Evolutionary conservation across 2,113 vertebrate genomes (phyloP).

Genomic region (Sphyrna mokarran): DNA sequence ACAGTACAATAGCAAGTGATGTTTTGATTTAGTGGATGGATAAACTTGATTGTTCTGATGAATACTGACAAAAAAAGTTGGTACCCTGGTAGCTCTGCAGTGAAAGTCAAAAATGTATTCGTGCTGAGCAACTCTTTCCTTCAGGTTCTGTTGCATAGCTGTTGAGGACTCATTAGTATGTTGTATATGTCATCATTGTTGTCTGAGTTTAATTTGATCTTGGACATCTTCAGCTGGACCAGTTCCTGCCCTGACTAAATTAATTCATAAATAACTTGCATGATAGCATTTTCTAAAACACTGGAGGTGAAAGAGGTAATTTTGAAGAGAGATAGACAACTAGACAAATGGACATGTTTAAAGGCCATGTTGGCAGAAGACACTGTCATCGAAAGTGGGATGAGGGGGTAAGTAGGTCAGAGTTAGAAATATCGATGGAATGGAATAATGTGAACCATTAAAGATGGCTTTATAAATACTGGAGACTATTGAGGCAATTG

Average conservation of each 20-base stretch:
- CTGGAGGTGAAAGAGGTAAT: background rate
- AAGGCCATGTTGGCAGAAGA: background rate
- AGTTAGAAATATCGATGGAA: background rate
- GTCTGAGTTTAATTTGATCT: background rate
- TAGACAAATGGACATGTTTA: background rate
- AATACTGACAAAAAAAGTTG: background rate
- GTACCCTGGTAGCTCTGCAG: background rate
- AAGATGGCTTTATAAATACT: background rate
- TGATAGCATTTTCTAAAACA: background rate
- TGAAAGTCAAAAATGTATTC: background rate
- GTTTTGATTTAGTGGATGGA: background rate
- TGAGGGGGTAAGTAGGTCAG: background rate
- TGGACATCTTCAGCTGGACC: background rate
- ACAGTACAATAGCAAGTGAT: background rate
- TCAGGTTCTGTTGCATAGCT: background rate
- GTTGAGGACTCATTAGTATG: background rate
- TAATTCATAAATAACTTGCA: background rate
- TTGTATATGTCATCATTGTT: background rate
- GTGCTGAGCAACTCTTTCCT: background rate
- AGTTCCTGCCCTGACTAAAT: background rate
- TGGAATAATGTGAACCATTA: background rate
- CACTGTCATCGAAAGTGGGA: background rate
- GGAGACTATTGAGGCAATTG: background rate
- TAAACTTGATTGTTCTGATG: background rate
- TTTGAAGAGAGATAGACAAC: background rate